phyloP scores from a whole-genome alignment of 2,888 invertebrate genomes.

The Zonitis immaculata region DNA sequence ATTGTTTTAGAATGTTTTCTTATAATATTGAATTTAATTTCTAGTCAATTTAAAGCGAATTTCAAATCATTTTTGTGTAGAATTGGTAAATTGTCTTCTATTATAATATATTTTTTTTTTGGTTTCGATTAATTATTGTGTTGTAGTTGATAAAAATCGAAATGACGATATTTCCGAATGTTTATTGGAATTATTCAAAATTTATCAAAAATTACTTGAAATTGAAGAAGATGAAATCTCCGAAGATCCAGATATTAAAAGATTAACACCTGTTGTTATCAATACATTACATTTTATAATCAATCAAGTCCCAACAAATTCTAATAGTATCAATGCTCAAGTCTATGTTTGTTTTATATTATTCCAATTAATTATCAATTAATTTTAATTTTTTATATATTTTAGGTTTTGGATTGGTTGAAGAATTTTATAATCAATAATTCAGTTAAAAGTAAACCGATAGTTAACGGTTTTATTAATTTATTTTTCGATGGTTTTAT shows the following conservation, averaged over 20 bases:
- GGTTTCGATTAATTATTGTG: not conserved
- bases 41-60: constrained; percentile 40
- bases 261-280: constrained; percentile 34
- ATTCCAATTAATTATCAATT: too few relatives aligned
- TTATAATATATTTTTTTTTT: constrained; percentile 1
- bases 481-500: constrained; percentile 43
- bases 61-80: constrained; percentile 46
- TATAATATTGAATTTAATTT: constrained; percentile 45
- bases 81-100: constrained; percentile 47
- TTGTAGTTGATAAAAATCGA: constrained; percentile 20
- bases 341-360: too few relatives aligned
- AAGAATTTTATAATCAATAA: constrained; percentile 41
- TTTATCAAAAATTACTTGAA: constrained; percentile 41
- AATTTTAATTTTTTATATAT: too few relatives aligned
- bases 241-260: constrained; percentile 42
- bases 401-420: constrained; percentile 47
- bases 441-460: constrained; percentile 32
- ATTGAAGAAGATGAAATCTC: constrained; percentile 36
- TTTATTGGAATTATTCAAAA: constrained; percentile 33
- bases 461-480: constrained; percentile 39
- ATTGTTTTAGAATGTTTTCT: constrained; percentile 59
- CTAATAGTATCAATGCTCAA: not conserved
- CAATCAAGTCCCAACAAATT: constrained; percentile 30
- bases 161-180: constrained; percentile 24
- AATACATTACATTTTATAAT: constrained; percentile 36